Base-by-base conservation (phyloP, 1,140 invertebrate genomes). In the Galleria mellonella region DNA sequence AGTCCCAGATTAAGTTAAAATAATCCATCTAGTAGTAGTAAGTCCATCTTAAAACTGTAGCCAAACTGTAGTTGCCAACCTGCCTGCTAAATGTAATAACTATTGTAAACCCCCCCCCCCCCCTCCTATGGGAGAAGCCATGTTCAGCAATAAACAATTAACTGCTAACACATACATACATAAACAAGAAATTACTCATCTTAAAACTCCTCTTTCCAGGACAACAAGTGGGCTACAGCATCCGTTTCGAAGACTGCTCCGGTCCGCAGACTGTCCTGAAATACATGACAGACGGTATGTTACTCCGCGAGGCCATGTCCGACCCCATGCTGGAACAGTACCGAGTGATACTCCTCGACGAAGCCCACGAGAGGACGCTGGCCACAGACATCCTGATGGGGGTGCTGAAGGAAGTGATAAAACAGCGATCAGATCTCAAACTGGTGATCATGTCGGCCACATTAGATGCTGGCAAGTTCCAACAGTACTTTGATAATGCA, bases 261-360 rank as follows among this genome's bases (percentile, higher is more conserved):
- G 97, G 96, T 9, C 89, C 95, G 0, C 97, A 95, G 79, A 99
- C 98, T 0, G 87, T 99, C 31, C 84, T 94, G 0, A 94, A 94
- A 72, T 99, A 99, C 76, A 98, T 99, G 95, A 99, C 98, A 8
- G 98, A 99, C 76, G 98, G 98, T 97, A 99, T 99, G 98, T 91
- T 99, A 72, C 87, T 99, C 13, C 89, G 98, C 45, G 98, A 99
- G 89, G 98, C 96, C 0, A 99, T 99, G 98, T 98, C 97, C 3
- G 98, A 99, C 87, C 98, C 98, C 0, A 94, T 99, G 91, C 82
- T 99, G 10, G 97, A 99, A 66, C 92, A 93, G 38, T 99, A 99
- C 86, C 95, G 97, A 76, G 94, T 96, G 1, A 96, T 99, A 45
- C 84, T 99, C 28, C 91, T 99, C 15, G 98, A 99, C 74, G 98